Evolutionary conservation across 37 sponge, comb jelly and placozoan species (phyloP).

Genomic region (Chondrilla cf. caribensis): DNA sequence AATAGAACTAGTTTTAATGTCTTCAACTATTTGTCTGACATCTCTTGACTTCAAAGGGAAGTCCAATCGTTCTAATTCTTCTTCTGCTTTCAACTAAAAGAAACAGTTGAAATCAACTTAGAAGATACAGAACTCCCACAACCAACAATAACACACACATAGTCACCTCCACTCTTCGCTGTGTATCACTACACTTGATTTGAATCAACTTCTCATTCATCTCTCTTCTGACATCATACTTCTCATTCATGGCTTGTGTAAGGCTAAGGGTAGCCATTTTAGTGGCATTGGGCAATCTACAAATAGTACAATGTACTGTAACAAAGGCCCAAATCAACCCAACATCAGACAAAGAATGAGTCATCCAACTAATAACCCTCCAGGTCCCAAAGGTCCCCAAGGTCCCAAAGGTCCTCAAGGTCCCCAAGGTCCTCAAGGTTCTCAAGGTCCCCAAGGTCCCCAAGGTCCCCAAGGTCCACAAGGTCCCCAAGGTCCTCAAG

Average conservation of each 20-base stretch:
- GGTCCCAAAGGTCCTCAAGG: not conserved
- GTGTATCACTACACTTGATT: conserved; percentile 70
- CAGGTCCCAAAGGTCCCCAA: not conserved
- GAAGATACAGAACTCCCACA: too few relatives aligned
- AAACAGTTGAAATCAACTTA: not conserved
- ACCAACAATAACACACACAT: not conserved
- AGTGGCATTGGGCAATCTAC: conserved; percentile 43
- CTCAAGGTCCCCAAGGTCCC: not conserved
- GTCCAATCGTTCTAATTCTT: conserved; percentile 16
- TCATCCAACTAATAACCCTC: too few relatives aligned
- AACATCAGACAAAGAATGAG: not conserved
- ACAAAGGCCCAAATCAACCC: not conserved
- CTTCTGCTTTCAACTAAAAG: conserved; percentile 49
- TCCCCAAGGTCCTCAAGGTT: not conserved
- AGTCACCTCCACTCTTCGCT: conserved; percentile 54
- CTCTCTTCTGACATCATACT: conserved; percentile 53
- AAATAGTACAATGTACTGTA: not conserved
- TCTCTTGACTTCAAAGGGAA: conserved; percentile 40
- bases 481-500: not conserved
- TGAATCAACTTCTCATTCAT: conserved; percentile 72
- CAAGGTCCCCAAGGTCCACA: not conserved
- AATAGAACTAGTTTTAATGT: not conserved
- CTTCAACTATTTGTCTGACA: not conserved
- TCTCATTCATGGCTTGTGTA: conserved; percentile 33
- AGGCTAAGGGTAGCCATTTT: conserved; percentile 32